phyloP scores from a whole-genome alignment of 2,888 invertebrate genomes.

The Prosapia bicincta region DNA sequence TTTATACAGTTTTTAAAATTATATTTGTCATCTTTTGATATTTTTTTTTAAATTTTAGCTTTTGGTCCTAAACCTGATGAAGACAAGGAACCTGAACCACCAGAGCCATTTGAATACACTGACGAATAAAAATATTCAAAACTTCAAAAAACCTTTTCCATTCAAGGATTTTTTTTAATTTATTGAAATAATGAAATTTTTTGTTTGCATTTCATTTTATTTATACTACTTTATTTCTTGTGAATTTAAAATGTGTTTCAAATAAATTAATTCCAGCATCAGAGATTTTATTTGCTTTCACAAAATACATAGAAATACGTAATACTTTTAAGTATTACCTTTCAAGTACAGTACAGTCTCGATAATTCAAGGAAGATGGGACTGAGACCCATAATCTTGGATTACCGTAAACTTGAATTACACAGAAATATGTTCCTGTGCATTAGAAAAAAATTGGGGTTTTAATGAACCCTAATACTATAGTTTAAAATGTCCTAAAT shows the following conservation, averaged over 20 bases:
- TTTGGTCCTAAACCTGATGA: slow-evolving; percentile 90
- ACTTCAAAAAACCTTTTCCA: neutral
- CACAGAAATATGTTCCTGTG: no score
- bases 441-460: no score
- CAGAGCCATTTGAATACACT: slow-evolving; percentile 91
- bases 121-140: slow-evolving; percentile 8
- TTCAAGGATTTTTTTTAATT: neutral
- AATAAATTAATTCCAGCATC: neutral
- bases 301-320: no score
- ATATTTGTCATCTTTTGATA: slow-evolving; percentile 3
- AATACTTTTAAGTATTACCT: no score
- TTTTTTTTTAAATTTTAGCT: slow-evolving; percentile 49
- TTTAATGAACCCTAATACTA: no score
- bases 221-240: neutral
- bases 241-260: neutral
- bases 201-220: neutral
- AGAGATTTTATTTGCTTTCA: no score
- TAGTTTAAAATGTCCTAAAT: no score
- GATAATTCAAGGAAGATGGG: no score
- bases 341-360: no score
- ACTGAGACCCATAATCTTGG: no score
- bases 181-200: neutral
- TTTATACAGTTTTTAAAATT: no score
- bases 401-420: no score
- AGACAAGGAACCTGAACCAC: slow-evolving; percentile 94